Evolutionary conservation across 92 coral and sea anemone genomes (phyloP).

Genomic region (Phenganax stokvisi): DNA sequence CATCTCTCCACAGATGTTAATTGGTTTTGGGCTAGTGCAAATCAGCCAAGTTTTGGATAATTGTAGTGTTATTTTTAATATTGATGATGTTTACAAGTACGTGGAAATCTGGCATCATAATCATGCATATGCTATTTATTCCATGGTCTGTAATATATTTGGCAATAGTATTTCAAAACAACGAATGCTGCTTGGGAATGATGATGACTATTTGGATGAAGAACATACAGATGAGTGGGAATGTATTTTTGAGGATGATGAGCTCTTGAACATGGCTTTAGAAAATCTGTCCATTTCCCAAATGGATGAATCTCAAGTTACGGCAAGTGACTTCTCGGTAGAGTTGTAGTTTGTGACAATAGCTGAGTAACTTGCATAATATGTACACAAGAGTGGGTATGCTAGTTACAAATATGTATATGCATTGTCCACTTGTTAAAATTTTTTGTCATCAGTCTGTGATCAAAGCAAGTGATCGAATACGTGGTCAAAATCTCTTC

Average conservation of each 20-base stretch:
- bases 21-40: conserved; percentile 32
- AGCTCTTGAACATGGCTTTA: conserved; percentile 35
- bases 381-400: background rate
- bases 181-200: background rate
- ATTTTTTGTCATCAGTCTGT: no score
- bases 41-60: conserved; percentile 30
- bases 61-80: conserved; percentile 19
- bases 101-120: conserved; percentile 38
- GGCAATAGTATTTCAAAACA: background rate
- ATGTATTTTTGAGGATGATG: conserved; percentile 35
- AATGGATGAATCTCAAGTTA: conserved; percentile 6
- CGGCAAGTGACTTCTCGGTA: background rate
- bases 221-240: conserved; percentile 41
- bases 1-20: conserved; percentile 15
- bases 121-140: conserved; percentile 25
- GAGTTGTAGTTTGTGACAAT: background rate
- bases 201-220: conserved; percentile 9
- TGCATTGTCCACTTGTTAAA: no score
- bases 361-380: background rate
- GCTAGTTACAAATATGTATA: no score
- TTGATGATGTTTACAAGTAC: conserved; percentile 29
- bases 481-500: no score
- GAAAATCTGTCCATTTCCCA: conserved; percentile 41
- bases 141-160: background rate
- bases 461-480: no score